Percentiles rank a stretch among this genome's conserved stretches.
Evolutionary conservation across 2,797 vertebrate genomes (phyloP).

Genomic region (Rhinella marina): DNA sequence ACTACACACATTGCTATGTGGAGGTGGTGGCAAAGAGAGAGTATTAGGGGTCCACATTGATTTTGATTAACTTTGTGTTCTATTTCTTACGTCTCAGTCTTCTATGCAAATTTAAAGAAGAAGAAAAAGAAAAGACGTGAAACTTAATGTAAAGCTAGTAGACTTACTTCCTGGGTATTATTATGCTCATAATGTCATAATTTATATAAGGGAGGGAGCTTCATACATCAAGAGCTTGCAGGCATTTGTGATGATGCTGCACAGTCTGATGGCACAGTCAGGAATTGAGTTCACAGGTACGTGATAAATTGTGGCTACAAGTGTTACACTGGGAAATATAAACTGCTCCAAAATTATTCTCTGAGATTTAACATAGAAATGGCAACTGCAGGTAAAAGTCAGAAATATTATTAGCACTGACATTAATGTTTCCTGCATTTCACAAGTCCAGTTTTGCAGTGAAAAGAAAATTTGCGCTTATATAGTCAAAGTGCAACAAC

Average conservation of each 20-base stretch:
- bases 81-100: neutral
- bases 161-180: conserved; percentile 13
- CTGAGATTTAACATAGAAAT: conserved; percentile 19
- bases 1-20: no score
- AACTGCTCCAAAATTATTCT: conserved; percentile 40
- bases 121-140: neutral
- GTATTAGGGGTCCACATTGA: no score
- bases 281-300: conserved; percentile 46
- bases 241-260: conserved; percentile 46
- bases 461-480: neutral
- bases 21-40: no score
- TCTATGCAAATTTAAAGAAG: neutral
- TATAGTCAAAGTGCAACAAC: neutral
- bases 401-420: neutral
- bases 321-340: conserved; percentile 41
- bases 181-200: conserved; percentile 34
- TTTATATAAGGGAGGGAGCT: conserved; percentile 33
- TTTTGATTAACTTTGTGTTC: no score
- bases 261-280: conserved; percentile 44
- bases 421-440: neutral
- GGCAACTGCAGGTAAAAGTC: conserved; percentile 14
- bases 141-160: neutral
- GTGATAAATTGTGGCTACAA: conserved; percentile 46
- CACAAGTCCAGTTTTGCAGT: neutral
- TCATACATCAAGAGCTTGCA: conserved; percentile 31